A percentile compares a stretch with the other conserved stretches of the same genome.
phyloP scores from a whole-genome alignment of 2,113 vertebrate species.

The Amphilophus citrinellus region DNA sequence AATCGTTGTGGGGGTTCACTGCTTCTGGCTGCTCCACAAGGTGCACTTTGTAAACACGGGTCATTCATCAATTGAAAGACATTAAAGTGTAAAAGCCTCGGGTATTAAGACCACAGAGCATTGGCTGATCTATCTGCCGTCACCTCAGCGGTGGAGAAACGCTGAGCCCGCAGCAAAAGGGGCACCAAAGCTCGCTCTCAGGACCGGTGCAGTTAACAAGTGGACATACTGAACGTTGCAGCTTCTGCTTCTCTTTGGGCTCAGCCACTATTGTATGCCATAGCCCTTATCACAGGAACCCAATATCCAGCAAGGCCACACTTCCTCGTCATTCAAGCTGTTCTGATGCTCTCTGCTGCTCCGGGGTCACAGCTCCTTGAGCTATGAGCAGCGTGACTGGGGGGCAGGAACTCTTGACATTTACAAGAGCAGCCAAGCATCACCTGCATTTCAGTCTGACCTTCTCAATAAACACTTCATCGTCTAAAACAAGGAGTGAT shows the following conservation, averaged over 20 bases:
- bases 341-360: slow-evolving; percentile 19
- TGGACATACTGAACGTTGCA: slow-evolving; percentile 33
- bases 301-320: slow-evolving; percentile 4
- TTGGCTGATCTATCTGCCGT: slow-evolving; percentile 44
- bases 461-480: slow-evolving; percentile 37
- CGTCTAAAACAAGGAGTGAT: not conserved
- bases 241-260: slow-evolving; percentile 25
- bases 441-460: slow-evolving; percentile 36
- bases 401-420: slow-evolving; percentile 41
- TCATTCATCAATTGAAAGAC: slow-evolving; percentile 57
- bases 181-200: not conserved
- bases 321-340: slow-evolving; percentile 3
- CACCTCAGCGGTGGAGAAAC: slow-evolving; percentile 29
- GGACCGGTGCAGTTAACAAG: slow-evolving; percentile 42
- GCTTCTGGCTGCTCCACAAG: slow-evolving; percentile 3
- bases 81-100: slow-evolving; percentile 52
- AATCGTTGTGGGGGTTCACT: not conserved
- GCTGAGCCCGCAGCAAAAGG: slow-evolving; percentile 55
- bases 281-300: slow-evolving; percentile 39
- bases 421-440: slow-evolving; percentile 36
- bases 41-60: slow-evolving; percentile 40
- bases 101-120: slow-evolving; percentile 37
- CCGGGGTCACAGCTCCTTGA: not conserved
- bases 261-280: slow-evolving; percentile 19
- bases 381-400: not conserved